Evolutionary conservation across 2,113 vertebrate species (phyloP).

Genomic region (Oncorhynchus mykiss): DNA sequence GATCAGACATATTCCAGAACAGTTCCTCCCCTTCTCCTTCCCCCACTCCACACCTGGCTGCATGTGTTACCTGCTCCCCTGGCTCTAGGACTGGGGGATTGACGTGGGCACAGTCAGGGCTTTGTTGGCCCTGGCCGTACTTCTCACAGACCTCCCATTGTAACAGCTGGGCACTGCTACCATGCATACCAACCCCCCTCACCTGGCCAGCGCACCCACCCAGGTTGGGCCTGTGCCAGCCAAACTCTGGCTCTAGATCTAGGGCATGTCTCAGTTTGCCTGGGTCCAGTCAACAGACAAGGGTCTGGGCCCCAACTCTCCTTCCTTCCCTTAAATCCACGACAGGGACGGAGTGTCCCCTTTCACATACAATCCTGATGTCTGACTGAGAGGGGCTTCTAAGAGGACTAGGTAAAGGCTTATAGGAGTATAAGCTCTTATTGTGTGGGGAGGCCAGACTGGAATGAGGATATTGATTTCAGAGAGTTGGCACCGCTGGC

Average conservation of each 20-base stretch:
- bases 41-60: background rate
- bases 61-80: background rate
- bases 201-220: slow-evolving; percentile 10
- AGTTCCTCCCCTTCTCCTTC: background rate
- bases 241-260: slow-evolving; percentile 22
- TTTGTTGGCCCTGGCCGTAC: background rate
- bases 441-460: slow-evolving; percentile 21
- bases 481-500: slow-evolving; percentile 30
- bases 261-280: background rate
- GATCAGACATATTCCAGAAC: background rate
- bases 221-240: slow-evolving; percentile 20
- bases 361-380: slow-evolving; percentile 44
- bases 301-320: slow-evolving; percentile 10
- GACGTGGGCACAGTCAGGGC: slow-evolving; percentile 1
- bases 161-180: slow-evolving; percentile 24
- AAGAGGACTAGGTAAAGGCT: slow-evolving; percentile 36
- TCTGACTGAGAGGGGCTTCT: slow-evolving; percentile 27
- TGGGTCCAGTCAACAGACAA: background rate
- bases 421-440: slow-evolving; percentile 13
- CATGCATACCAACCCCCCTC: slow-evolving; percentile 3
- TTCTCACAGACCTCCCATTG: slow-evolving; percentile 14
- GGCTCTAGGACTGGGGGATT: background rate
- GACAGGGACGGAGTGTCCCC: slow-evolving; percentile 26
- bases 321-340: slow-evolving; percentile 38
- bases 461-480: slow-evolving; percentile 51